Conservation (phyloP, 1,140 invertebrate genomes). For the Drosophila ironensis region DNA sequence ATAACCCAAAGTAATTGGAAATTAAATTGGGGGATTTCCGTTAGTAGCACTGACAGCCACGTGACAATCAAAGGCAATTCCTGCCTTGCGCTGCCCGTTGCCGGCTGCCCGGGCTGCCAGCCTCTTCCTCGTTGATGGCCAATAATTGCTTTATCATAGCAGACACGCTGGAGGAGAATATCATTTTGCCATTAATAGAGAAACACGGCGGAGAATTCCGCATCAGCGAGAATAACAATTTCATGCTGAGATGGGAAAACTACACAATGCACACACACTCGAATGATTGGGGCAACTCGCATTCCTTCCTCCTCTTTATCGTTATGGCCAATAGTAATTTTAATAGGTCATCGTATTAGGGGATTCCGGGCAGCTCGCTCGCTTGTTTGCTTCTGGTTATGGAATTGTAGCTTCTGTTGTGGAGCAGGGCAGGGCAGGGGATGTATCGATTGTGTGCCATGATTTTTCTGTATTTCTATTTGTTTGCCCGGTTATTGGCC, state of each 20-base stretch:
- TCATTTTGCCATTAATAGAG: constrained; percentile 50
- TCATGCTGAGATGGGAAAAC: constrained; percentile 33
- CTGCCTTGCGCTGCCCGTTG: background rate
- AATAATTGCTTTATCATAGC: constrained; percentile 72
- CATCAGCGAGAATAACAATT: constrained; percentile 13
- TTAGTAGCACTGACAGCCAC: constrained; percentile 31
- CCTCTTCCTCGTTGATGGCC: constrained; percentile 13
- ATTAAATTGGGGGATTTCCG: constrained; percentile 53
- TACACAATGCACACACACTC: constrained; percentile 29
- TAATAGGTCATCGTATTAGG: constrained; percentile 79
- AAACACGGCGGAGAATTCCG: background rate
- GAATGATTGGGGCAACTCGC: constrained; percentile 11
- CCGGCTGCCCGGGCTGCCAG: background rate
- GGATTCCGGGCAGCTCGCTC: constrained; percentile 44
- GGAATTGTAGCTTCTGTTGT: constrained; percentile 31
- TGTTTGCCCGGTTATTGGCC: constrained; percentile 54
- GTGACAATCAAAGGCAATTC: constrained; percentile 29
- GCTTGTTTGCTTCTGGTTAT: constrained; percentile 38
- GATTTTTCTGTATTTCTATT: background rate
- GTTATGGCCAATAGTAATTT: constrained; percentile 60
- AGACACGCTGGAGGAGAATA: constrained; percentile 27
- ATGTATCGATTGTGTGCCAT: constrained; percentile 59
- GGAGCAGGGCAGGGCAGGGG: background rate
- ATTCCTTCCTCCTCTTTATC: background rate
- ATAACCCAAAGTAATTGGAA: constrained; percentile 60